Percentiles rank a stretch among this genome's conserved stretches.
phyloP scores from a whole-genome alignment of 2,113 vertebrate genomes.

The Alosa alosa region DNA sequence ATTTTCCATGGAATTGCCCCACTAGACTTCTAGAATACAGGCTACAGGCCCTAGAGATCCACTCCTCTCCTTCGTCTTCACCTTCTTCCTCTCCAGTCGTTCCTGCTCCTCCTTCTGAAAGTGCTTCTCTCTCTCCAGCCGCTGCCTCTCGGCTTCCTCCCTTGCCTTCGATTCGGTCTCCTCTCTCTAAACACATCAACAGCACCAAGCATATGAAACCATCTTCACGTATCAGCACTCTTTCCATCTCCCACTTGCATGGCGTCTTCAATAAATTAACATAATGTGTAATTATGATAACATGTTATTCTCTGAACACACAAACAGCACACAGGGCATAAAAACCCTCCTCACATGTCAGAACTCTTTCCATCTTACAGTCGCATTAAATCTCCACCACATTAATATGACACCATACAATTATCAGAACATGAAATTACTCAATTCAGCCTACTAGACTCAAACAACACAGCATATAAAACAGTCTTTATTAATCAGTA shows the following conservation, averaged over 20 bases:
- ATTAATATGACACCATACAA: not conserved
- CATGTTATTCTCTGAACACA: constrained; percentile 59
- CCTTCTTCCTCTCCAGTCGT: constrained; percentile 92
- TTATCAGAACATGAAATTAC: constrained; percentile 33
- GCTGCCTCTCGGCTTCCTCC: constrained; percentile 82
- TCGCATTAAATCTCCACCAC: too few relatives aligned
- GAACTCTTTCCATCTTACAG: not conserved
- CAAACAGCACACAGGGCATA: not conserved
- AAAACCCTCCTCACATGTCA: not conserved
- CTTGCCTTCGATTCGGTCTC: constrained; percentile 81
- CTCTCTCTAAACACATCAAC: constrained; percentile 69
- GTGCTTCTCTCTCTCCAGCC: constrained; percentile 89
- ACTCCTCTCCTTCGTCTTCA: constrained; percentile 44
- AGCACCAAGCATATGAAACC: not conserved
- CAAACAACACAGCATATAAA: not conserved
- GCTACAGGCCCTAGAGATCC: not conserved
- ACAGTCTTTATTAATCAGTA: too few relatives aligned
- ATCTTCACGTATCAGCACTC: not conserved
- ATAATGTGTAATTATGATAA: not conserved
- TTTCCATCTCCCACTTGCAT: not conserved
- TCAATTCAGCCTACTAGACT: not conserved
- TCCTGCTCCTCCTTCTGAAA: constrained; percentile 96
- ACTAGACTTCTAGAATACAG: too few relatives aligned
- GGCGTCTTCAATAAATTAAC: too few relatives aligned
- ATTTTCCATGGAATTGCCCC: too few relatives aligned